phyloP scores from a whole-genome alignment of 2,797 vertebrate species.

The Thaleichthys pacificus region DNA sequence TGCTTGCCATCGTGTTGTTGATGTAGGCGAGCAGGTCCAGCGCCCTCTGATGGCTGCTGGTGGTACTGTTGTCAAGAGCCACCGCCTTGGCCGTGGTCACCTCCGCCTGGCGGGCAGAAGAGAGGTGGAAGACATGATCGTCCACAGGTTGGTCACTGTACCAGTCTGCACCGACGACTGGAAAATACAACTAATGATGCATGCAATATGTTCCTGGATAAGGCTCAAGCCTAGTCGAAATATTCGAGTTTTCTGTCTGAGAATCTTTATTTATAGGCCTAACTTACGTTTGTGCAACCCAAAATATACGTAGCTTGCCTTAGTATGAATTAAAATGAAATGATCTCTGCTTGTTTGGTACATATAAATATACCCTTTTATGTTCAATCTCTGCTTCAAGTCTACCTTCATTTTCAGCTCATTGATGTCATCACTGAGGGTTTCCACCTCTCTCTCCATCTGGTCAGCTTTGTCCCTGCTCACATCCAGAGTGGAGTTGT shows the following conservation, averaged over 20 bases:
- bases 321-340: too few relatives aligned
- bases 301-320: too few relatives aligned
- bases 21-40: constrained; percentile 75
- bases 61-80: constrained; percentile 59
- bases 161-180: background rate
- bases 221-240: too few relatives aligned
- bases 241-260: too few relatives aligned
- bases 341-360: background rate
- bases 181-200: too few relatives aligned
- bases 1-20: constrained; percentile 54
- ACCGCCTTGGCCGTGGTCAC: constrained; percentile 54
- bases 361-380: background rate
- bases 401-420: constrained; percentile 79
- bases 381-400: too few relatives aligned
- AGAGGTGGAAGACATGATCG: background rate
- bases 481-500: constrained; percentile 69
- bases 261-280: too few relatives aligned
- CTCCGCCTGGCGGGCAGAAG: constrained; percentile 67
- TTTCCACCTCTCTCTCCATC: constrained; percentile 77
- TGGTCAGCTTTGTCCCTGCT: constrained; percentile 67
- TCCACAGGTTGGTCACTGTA: background rate
- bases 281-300: too few relatives aligned
- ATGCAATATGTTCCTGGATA: too few relatives aligned
- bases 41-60: constrained; percentile 70
- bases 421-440: constrained; percentile 72